Percentiles rank a stretch among this genome's conserved stretches.
Evolutionary conservation across 2,113 vertebrate genomes (phyloP).

Genomic region (Amphiprion percula): DNA sequence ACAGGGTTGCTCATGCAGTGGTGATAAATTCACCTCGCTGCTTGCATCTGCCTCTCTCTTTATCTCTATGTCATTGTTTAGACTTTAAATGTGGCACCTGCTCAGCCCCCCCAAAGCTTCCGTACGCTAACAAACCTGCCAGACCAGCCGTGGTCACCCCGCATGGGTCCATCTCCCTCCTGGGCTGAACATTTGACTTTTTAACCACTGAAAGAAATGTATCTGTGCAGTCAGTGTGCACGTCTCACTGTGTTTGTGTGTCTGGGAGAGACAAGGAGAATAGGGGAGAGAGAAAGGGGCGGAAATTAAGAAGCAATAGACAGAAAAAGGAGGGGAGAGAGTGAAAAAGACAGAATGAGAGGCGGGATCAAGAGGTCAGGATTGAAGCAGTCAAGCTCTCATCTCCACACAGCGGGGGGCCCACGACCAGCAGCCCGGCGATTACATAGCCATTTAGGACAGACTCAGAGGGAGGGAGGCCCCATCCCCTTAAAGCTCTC

Average conservation of each 20-base stretch:
- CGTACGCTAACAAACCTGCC: constrained; percentile 73
- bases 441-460: constrained; percentile 78
- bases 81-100: constrained; percentile 80
- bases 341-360: constrained; percentile 58
- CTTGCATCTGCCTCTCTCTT: constrained; percentile 45
- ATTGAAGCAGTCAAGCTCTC: constrained; percentile 72
- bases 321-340: constrained; percentile 40
- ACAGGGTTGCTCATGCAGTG: constrained; percentile 23
- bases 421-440: constrained; percentile 70
- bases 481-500: constrained; percentile 37
- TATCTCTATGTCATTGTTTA: constrained; percentile 76
- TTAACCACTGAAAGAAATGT: constrained; percentile 51
- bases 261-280: constrained; percentile 11
- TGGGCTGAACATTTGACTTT: constrained; percentile 66
- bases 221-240: constrained; percentile 11
- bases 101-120: constrained; percentile 39
- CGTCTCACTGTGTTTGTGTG: constrained; percentile 44
- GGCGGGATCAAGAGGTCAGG: constrained; percentile 68
- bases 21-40: constrained; percentile 27
- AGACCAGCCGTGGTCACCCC: constrained; percentile 27
- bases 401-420: constrained; percentile 71
- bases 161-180: constrained; percentile 59
- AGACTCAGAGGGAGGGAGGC: constrained; percentile 47
- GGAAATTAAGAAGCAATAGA: constrained; percentile 27
- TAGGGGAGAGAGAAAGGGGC: constrained; percentile 4